Conservation (phyloP, 2,888 invertebrate species). For the Branchellion lobata region DNA sequence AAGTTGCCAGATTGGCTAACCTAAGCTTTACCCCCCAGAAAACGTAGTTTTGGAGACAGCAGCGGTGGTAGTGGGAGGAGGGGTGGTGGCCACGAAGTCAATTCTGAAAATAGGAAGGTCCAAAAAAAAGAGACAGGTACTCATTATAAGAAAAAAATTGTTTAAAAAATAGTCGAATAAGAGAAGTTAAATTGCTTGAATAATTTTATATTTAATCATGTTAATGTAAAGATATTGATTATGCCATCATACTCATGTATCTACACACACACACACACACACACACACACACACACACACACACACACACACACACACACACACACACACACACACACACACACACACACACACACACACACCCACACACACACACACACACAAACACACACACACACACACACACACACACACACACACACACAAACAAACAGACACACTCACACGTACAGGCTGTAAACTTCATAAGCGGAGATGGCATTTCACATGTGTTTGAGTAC, state of each 20-base stretch:
- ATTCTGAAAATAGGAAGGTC: constrained; percentile 5
- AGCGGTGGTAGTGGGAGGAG: constrained; percentile 3
- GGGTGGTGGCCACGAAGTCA: constrained; percentile 12
- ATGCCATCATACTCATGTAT: background rate
- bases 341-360: background rate
- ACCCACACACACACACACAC: background rate
- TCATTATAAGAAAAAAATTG: no score
- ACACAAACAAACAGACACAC: background rate
- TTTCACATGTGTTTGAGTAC: constrained; percentile 32
- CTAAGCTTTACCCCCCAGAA: background rate
- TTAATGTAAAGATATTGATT: background rate
- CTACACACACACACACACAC: background rate
- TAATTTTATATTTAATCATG: no score
- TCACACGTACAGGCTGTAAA: constrained; percentile 16
- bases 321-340: background rate
- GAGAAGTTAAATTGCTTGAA: no score
- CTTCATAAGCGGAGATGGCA: background rate
- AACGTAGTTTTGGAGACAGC: background rate
- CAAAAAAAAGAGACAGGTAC: constrained; percentile 11
- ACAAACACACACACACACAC: background rate
- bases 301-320: background rate
- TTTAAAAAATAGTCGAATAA: background rate
- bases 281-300: background rate
- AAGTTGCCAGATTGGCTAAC: no score
- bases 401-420: background rate